phyloP scores from a whole-genome alignment of 2,888 invertebrate genomes.

The Drosophila colorata region DNA sequence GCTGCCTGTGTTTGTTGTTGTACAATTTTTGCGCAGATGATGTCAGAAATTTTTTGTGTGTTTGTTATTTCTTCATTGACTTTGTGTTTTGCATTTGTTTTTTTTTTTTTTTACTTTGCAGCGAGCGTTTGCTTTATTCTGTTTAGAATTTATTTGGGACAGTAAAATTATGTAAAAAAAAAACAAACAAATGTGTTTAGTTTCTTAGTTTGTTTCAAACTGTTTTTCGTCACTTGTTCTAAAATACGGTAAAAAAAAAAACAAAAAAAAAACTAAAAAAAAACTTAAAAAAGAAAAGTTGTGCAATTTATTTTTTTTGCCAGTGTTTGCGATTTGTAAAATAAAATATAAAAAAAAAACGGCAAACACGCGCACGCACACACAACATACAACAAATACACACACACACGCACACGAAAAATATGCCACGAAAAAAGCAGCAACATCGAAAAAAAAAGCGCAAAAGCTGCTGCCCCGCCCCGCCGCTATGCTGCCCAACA shows the following conservation, averaged over 20 bases:
- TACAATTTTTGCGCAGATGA: constrained; percentile 58
- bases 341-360: constrained; percentile 14
- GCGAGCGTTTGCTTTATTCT: constrained; percentile 19
- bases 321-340: constrained; percentile 25
- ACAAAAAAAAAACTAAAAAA: constrained; percentile 1
- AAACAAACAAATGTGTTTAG: constrained; percentile 5
- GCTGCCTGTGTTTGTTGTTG: constrained; percentile 19
- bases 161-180: constrained; percentile 25
- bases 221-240: constrained; percentile 9
- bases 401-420: constrained; percentile 30
- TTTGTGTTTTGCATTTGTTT: constrained; percentile 42
- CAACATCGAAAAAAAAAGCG: constrained; percentile 36
- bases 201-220: neutral
- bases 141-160: neutral
- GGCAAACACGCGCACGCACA: constrained; percentile 34
- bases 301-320: constrained; percentile 7
- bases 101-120: constrained; percentile 39
- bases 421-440: constrained; percentile 69
- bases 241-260: constrained; percentile 2
- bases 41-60: constrained; percentile 59
- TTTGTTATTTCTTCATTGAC: constrained; percentile 31
- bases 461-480: constrained; percentile 36
- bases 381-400: constrained; percentile 46
- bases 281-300: constrained; percentile 6
- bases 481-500: constrained; percentile 17